phyloP scores from a whole-genome alignment of 2,888 invertebrate genomes.

The Priocnemis perturbator region DNA sequence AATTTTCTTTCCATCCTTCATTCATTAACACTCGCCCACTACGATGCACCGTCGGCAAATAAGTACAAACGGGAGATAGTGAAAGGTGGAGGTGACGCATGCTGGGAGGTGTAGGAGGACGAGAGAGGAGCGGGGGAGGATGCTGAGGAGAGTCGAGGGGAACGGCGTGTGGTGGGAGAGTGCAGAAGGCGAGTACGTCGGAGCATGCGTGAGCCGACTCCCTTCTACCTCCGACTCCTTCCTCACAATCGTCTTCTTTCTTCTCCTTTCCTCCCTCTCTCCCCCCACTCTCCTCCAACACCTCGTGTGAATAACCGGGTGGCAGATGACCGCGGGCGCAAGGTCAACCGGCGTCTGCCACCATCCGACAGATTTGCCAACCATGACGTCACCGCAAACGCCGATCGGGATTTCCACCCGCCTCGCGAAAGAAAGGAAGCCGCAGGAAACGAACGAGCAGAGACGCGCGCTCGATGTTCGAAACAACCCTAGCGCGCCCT shows the following conservation, averaged over 20 bases:
- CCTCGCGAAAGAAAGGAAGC: neutral
- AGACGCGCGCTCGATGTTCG: neutral
- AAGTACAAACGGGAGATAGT: slow-evolving; percentile 49
- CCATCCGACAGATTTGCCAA: slow-evolving; percentile 41
- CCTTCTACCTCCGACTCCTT: slow-evolving; percentile 29
- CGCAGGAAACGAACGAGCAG: neutral
- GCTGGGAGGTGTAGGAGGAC: slow-evolving; percentile 17
- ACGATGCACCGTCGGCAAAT: slow-evolving; percentile 40
- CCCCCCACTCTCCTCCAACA: slow-evolving; percentile 38
- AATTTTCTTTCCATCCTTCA: slow-evolving; percentile 32
- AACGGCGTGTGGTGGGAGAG: neutral
- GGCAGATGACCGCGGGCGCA: slow-evolving; percentile 56
- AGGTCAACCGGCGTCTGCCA: slow-evolving; percentile 65
- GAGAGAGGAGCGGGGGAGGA: slow-evolving; percentile 4
- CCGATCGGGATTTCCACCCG: slow-evolving; percentile 18
- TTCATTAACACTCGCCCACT: slow-evolving; percentile 52
- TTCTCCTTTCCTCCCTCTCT: slow-evolving; percentile 37
- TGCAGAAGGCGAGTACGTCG: slow-evolving; percentile 31
- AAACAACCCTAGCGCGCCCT: too few relatives aligned
- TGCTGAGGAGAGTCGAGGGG: slow-evolving; percentile 6
- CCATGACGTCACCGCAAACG: slow-evolving; percentile 49
- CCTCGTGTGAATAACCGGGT: slow-evolving; percentile 52
- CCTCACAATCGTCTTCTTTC: slow-evolving; percentile 11
- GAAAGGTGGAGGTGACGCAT: slow-evolving; percentile 42
- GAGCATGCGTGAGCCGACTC: slow-evolving; percentile 48